Base-by-base conservation (phyloP, 2,113 vertebrate genomes). In the Pachyramphus minor region DNA sequence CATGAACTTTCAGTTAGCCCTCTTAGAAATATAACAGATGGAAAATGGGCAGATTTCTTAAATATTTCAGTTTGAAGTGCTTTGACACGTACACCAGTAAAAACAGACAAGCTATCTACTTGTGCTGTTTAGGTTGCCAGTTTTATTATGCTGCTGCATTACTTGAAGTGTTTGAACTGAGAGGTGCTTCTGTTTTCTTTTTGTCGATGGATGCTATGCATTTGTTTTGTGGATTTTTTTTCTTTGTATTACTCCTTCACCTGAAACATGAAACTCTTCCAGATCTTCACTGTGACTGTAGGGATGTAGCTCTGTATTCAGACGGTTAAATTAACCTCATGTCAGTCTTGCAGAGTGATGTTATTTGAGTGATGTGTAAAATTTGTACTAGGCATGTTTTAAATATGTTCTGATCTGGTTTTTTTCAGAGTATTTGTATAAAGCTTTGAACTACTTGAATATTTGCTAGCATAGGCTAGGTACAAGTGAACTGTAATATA, bases 11-110 rank as follows among this genome's bases (percentile, higher is more conserved):
- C 82, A 95, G 90, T 97, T 97, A 97, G 93, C 94, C 87, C 27
- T 95, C 55, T 87, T 97, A 97, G 98, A 98, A 98, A 98, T 96
- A 95, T 77, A 97, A 96, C 98, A 98, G 97, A 98, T 98, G 98
- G 98, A 95, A 98, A 98, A 97, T 90, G 89, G 82, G 69, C 92
- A 97, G 93, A 98, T 98, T 97, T 97, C 96, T 97, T 89, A 97
- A 97, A 97, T 97, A 97, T 94, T 98, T 97, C 93, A 95, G 96
- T 96, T 97, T 94, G 77, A 93, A 97, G 91, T 93, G 73, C 93
- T 97, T 95, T 97, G 97, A 97, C 97, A 97, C 35, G 83, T 92
- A 97, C 93, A 92, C 47, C 83, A 97, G 90, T 91, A 84, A 95
- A 89, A 85, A 63, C 83, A 95, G 96, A 71, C 93, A 62, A 39